Percentiles rank a stretch among this genome's conserved stretches.
Conservation (phyloP, 1,140 invertebrate species). For the Meloidogyne floridensis region DNA sequence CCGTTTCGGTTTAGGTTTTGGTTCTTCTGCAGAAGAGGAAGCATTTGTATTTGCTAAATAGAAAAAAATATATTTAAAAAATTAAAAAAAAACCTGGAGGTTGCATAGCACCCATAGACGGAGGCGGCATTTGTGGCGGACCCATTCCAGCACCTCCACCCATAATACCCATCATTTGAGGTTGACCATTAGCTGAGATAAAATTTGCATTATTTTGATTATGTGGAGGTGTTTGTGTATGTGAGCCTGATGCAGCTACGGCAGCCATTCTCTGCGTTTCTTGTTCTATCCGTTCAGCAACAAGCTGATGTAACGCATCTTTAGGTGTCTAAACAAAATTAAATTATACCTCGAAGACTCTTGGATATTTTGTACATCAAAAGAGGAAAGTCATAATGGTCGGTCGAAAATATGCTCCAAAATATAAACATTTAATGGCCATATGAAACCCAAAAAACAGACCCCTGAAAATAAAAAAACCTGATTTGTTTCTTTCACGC, state of each 20-base stretch:
- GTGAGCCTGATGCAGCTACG: neutral
- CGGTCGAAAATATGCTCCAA: too few relatives aligned
- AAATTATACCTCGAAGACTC: neutral
- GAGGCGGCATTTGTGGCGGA: slow-evolving; percentile 9
- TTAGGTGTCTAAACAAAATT: slow-evolving; percentile 30
- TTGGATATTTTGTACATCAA: too few relatives aligned
- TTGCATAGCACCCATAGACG: neutral
- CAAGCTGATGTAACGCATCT: slow-evolving; percentile 27
- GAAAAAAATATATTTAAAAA: neutral
- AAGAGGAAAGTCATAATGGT: too few relatives aligned
- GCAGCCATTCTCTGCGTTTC: neutral
- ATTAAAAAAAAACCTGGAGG: neutral
- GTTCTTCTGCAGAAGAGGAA: slow-evolving; percentile 27
- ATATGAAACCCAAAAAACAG: too few relatives aligned
- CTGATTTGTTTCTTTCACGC: slow-evolving; percentile 79
- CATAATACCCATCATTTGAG: slow-evolving; percentile 22
- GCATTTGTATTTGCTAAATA: slow-evolving; percentile 4
- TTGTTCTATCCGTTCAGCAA: slow-evolving; percentile 6
- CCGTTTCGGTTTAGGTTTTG: slow-evolving; percentile 32
- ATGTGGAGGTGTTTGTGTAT: slow-evolving; percentile 26
- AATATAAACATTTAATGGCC: too few relatives aligned
- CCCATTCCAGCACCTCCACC: neutral
- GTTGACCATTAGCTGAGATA: slow-evolving; percentile 7
- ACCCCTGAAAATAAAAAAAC: slow-evolving; percentile 11
- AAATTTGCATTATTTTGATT: slow-evolving; percentile 12